phyloP scores from a whole-genome alignment of 2,888 invertebrate species.

The Papilio gigon region DNA sequence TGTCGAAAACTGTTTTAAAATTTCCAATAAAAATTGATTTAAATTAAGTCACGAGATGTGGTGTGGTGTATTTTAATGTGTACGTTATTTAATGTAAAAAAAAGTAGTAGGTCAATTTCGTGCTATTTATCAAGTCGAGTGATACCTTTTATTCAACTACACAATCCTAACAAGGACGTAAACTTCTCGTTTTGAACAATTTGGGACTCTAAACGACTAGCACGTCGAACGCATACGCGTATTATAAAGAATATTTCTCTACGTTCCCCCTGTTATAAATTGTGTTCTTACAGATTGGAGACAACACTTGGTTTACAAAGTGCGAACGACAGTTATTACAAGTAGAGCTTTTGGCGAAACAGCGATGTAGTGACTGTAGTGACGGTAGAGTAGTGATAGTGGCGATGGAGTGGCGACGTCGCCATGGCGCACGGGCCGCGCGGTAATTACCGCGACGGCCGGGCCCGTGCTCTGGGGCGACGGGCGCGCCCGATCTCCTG shows the following conservation, averaged over 20 bases:
- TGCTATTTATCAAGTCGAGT: neutral
- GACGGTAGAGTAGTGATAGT: conserved; percentile 52
- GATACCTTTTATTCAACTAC: neutral
- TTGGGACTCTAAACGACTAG: neutral
- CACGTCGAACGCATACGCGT: neutral
- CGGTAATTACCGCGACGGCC: conserved; percentile 73
- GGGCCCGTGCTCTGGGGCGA: conserved; percentile 61
- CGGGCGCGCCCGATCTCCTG: conserved; percentile 77
- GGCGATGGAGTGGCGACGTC: conserved; percentile 69
- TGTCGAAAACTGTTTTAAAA: neutral
- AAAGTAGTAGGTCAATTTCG: neutral
- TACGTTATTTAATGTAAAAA: neutral
- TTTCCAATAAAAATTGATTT: neutral
- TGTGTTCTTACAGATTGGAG: neutral
- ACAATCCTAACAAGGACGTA: too few relatives aligned
- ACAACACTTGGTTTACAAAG: neutral
- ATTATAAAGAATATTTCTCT: too few relatives aligned
- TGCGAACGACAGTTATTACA: conserved; percentile 27
- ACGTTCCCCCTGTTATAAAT: too few relatives aligned
- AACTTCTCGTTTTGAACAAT: neutral
- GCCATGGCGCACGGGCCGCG: conserved; percentile 69
- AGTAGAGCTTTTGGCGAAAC: neutral
- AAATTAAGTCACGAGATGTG: neutral
- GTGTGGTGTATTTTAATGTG: neutral
- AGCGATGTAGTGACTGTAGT: neutral